phyloP scores from a whole-genome alignment of 2,797 vertebrate genomes.

The Phoxinus dragarum region DNA sequence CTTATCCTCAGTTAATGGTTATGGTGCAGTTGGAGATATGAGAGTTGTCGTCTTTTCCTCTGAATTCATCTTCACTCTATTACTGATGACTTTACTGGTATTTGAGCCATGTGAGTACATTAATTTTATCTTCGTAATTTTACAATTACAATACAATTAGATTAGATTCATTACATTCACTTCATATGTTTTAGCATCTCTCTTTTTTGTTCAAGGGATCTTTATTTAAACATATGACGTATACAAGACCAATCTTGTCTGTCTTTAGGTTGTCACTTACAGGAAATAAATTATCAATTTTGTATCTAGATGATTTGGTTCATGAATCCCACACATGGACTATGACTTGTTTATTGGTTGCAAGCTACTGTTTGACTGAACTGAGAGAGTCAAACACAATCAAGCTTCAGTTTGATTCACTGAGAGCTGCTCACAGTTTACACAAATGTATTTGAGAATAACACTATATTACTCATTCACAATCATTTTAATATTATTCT shows the following conservation, averaged over 20 bases:
- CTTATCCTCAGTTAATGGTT: neutral
- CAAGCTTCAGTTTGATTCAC: neutral
- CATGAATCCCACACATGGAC: neutral
- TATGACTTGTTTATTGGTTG: neutral
- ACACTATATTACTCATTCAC: neutral
- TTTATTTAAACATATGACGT: neutral
- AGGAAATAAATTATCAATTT: neutral
- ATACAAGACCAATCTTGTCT: neutral
- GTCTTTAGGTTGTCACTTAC: neutral
- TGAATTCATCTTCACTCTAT: neutral
- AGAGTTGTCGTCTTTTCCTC: neutral
- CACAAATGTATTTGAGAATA: neutral
- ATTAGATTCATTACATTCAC: neutral
- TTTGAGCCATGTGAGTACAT: neutral
- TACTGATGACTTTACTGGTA: neutral
- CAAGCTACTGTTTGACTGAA: neutral
- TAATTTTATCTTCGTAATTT: no score
- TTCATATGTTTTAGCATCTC: neutral
- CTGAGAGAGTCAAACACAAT: neutral
- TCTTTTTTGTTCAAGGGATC: neutral
- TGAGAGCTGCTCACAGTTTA: neutral
- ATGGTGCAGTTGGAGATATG: neutral
- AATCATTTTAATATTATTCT: neutral
- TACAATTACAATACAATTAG: neutral
- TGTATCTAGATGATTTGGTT: neutral